These are phyloP conservation scores for Petrocephalus zakoni DNA, from an alignment of 2,113 vertebrate species.

Conservation along the genomic window DNA sequence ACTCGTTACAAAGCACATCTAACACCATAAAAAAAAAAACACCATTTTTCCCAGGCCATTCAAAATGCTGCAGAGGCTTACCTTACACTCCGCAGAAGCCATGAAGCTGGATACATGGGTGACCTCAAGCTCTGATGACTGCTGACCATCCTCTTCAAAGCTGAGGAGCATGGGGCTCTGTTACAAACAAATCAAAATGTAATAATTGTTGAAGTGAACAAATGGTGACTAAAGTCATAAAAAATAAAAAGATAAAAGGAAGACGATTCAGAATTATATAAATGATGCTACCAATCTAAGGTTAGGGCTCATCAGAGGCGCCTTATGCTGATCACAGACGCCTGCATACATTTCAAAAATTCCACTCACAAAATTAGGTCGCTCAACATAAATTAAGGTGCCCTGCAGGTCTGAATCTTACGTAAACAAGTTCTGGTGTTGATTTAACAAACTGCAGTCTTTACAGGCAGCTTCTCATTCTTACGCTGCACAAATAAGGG, in stretches of 20 bases:
- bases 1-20: neutral
- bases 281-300: neutral
- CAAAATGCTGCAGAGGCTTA: constrained; percentile 42
- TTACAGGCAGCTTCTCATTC: neutral
- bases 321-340: neutral
- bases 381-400: neutral
- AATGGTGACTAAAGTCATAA: neutral
- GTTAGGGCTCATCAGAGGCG: neutral
- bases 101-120: constrained; percentile 63
- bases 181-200: constrained; percentile 3
- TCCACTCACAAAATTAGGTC: neutral
- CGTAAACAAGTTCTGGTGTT: neutral
- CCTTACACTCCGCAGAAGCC: constrained; percentile 72
- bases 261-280: neutral
- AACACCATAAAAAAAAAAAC: neutral
- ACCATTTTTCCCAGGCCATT: neutral
- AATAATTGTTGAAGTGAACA: neutral
- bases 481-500: neutral
- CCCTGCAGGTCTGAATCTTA: neutral
- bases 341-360: neutral
- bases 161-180: constrained; percentile 67
- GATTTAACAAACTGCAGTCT: neutral
- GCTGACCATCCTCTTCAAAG: constrained; percentile 71
- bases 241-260: neutral
- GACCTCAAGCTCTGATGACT: constrained; percentile 70